Base-by-base conservation (phyloP, 2,113 vertebrate genomes). In the Psophia crepitans region DNA sequence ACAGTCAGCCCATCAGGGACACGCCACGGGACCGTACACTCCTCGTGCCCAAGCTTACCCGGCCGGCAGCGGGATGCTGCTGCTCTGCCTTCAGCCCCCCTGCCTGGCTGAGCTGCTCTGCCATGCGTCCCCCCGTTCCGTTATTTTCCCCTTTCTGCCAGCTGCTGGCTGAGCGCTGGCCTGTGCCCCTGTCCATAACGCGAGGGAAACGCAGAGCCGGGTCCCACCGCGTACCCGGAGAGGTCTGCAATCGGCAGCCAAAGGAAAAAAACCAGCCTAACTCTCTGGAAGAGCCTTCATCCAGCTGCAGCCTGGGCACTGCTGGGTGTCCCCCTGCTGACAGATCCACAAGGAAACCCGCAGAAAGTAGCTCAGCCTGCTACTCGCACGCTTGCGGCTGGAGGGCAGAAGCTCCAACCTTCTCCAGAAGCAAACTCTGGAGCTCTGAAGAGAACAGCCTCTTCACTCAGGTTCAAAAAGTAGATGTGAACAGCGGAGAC, bases 361-460 rank as follows among this genome's bases (percentile, higher is more conserved):
- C 41, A 53, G 41, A 9, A 24, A 43, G 64, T 0, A 22, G 39
- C 60, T 24, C 49, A 57, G 41, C 14, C 15, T 4, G 30, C 19
- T 30, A 5, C 28, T 8, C 24, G 17, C 6, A 1, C 1, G 13
- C n/a, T 28, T 2, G 0, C 39, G 18, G n/a, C 28, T n/a, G 6
- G 37, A 6, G 58, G 18, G 87, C 16, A 44, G 46, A 28, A 28
- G 41, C 23, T 56, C 28, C 48, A 28, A 8, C 28, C 41, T 30
- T 49, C 76, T 65, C 77, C 57, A 8, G 57, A 41, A 30, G 23
- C 39, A 33, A 33, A 15, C 14, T 15, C 60, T 12, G 57, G 17
- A 33, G 41, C 57, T 7, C 30, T 15, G 32, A 8, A 8, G 44
- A 27, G 30, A 20, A 43, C 21, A 58, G 11, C 51, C 24, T 35